Conservation (phyloP, 2,888 invertebrate genomes). For the Napeogenes sylphis region DNA sequence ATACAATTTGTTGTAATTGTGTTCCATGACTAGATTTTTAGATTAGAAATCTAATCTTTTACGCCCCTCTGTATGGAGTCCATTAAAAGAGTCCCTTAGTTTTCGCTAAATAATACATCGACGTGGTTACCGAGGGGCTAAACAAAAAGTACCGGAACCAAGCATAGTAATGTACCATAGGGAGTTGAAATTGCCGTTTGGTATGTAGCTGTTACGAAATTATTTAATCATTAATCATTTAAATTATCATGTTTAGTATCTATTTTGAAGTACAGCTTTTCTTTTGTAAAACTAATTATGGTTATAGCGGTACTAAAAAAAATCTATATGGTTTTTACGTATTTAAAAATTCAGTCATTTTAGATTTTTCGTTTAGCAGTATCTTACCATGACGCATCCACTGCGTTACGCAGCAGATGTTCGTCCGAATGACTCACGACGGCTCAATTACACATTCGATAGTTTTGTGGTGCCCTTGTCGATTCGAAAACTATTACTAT, state of each 20-base stretch:
- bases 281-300: no score
- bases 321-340: no score
- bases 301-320: no score
- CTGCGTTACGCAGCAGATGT: constrained; percentile 65
- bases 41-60: constrained; percentile 75
- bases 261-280: no score
- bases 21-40: constrained; percentile 47
- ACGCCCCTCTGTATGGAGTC: constrained; percentile 60
- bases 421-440: constrained; percentile 67
- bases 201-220: constrained; percentile 41
- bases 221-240: not conserved
- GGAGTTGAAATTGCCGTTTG: constrained; percentile 50
- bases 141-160: constrained; percentile 74
- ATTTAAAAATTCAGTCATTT: no score
- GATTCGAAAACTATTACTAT: constrained; percentile 51
- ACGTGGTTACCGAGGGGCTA: constrained; percentile 60
- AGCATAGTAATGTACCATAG: constrained; percentile 62
- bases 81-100: constrained; percentile 69
- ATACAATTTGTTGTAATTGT: constrained; percentile 38
- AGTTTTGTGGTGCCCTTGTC: constrained; percentile 59
- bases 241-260: no score
- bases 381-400: constrained; percentile 43
- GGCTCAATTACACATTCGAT: constrained; percentile 76
- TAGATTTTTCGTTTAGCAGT: constrained; percentile 22
- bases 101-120: constrained; percentile 72